phyloP scores from a whole-genome alignment of 2,797 vertebrate species.

The Malacoraja senta region DNA sequence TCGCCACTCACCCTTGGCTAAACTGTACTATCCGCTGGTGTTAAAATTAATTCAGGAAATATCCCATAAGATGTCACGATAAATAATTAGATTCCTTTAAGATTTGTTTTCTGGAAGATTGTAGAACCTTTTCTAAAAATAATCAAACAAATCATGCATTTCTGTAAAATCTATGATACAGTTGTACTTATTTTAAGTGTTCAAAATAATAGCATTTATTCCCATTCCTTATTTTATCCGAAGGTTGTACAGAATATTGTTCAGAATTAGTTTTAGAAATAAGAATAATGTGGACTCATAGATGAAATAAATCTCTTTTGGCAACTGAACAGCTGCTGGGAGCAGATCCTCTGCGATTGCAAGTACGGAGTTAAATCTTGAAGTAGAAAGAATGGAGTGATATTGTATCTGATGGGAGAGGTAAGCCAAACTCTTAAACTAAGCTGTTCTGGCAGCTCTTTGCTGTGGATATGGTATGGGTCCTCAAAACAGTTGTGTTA shows the following conservation, averaged over 20 bases:
- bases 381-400: background rate
- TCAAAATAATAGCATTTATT: background rate
- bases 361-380: background rate
- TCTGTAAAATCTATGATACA: background rate
- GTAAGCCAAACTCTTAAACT: background rate
- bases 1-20: background rate
- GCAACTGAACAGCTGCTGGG: background rate
- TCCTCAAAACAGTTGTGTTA: background rate
- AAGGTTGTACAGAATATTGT: background rate
- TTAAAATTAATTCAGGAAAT: background rate
- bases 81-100: background rate
- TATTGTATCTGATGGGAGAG: background rate
- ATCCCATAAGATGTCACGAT: background rate
- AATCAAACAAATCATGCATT: background rate
- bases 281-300: background rate
- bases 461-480: background rate
- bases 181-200: background rate
- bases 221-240: background rate
- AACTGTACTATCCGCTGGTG: no score
- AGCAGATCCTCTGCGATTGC: background rate
- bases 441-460: background rate
- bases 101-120: background rate
- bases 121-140: background rate
- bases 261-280: background rate
- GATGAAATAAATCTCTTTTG: slow-evolving; percentile 10